Percentiles rank a stretch among this genome's conserved stretches.
Conservation (phyloP, 2,888 invertebrate genomes). For the Cepaea hortensis region DNA sequence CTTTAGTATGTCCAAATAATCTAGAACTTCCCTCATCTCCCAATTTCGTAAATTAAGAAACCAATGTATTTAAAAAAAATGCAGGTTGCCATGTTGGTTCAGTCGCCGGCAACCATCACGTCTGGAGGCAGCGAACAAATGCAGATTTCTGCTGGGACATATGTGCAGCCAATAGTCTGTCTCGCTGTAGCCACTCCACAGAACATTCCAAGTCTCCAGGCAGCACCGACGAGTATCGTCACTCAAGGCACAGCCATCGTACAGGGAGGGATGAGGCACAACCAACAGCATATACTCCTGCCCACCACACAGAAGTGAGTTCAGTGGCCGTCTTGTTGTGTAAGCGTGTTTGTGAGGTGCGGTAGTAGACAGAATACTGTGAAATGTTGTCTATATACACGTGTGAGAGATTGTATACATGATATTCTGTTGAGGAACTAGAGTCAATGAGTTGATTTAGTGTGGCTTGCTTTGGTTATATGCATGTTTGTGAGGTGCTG, state of each 20-base stretch:
- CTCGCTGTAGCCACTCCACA: slow-evolving; percentile 52
- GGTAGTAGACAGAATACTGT: neutral
- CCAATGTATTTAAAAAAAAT: neutral
- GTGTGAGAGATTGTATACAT: too few relatives aligned
- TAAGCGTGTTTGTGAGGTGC: slow-evolving; percentile 25
- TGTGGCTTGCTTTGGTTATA: neutral
- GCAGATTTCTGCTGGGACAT: slow-evolving; percentile 61
- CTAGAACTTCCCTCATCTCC: too few relatives aligned
- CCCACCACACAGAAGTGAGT: slow-evolving; percentile 46
- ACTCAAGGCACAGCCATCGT: slow-evolving; percentile 30
- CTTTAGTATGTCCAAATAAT: too few relatives aligned
- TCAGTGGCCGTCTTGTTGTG: neutral
- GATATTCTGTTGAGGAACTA: too few relatives aligned
- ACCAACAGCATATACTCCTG: slow-evolving; percentile 44
- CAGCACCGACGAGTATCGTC: slow-evolving; percentile 43
- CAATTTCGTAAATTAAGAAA: too few relatives aligned
- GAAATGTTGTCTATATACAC: too few relatives aligned
- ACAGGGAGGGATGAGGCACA: neutral
- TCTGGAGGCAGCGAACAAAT: slow-evolving; percentile 41
- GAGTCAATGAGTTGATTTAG: neutral
- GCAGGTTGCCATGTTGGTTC: slow-evolving; percentile 46
- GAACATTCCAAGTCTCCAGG: slow-evolving; percentile 37
- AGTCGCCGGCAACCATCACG: slow-evolving; percentile 35
- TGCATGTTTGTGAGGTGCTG: too few relatives aligned
- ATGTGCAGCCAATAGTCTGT: slow-evolving; percentile 63